These are phyloP conservation scores for Australoheros facetus DNA, from an alignment of 2,797 vertebrate species.

Conservation along the genomic window DNA sequence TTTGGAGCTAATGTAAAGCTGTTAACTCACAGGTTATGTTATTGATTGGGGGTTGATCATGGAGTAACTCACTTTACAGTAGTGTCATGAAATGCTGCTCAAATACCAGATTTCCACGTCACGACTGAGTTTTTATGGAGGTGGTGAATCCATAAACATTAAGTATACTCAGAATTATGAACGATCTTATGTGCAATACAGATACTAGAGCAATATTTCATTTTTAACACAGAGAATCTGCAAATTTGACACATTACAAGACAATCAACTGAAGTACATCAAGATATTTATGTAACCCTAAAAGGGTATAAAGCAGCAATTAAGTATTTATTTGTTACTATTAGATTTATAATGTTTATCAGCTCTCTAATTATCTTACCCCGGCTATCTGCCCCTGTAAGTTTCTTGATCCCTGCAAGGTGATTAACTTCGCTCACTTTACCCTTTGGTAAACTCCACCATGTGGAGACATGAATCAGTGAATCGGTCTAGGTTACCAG, in stretches of 20 bases:
- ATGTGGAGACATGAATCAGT: no score
- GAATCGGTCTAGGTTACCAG: not conserved
- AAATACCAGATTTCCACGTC: not conserved
- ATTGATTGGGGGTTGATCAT: not conserved
- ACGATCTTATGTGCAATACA: not conserved
- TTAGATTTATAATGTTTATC: no score
- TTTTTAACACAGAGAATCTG: not conserved
- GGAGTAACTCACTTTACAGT: not conserved
- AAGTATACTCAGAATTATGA: not conserved
- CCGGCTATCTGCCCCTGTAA: no score
- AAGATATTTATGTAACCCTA: not conserved
- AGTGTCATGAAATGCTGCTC: no score
- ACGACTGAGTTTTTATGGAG: not conserved
- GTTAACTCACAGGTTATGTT: not conserved
- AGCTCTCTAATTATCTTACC: fast-evolving
- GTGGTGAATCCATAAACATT: not conserved
- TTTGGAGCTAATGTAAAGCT: no score
- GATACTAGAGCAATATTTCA: fast-evolving
- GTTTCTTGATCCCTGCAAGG: not conserved
- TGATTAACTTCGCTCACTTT: not conserved
- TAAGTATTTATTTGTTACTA: not conserved
- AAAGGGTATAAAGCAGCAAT: no score
- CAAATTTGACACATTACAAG: not conserved
- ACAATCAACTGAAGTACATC: not conserved
- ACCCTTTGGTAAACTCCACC: not conserved